Conservation (phyloP, 2,113 vertebrate genomes). For the Apistogramma diplotaenia region DNA sequence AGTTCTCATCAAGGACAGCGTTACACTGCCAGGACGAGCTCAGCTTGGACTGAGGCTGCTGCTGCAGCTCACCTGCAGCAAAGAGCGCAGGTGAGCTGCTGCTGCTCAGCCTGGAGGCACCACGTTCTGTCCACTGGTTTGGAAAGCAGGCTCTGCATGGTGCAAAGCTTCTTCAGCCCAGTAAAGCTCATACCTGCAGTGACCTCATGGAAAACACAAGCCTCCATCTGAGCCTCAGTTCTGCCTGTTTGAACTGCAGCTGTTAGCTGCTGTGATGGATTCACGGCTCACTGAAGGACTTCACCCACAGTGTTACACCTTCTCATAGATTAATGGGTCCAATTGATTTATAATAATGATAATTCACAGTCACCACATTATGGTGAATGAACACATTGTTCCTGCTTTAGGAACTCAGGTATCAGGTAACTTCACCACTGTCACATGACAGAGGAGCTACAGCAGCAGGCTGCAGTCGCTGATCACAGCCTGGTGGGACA, state of each 20-base stretch:
- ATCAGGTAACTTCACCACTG: no score
- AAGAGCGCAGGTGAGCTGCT: background rate
- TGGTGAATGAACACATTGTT: background rate
- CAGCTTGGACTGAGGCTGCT: background rate
- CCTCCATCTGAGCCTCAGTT: background rate
- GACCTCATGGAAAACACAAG: background rate
- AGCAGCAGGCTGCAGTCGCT: fast-evolving
- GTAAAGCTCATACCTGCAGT: no score
- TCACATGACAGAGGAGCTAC: background rate
- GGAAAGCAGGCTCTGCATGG: fast-evolving
- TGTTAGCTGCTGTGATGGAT: no score
- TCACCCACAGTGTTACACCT: no score
- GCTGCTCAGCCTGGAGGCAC: background rate
- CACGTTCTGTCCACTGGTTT: background rate
- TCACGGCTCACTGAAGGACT: no score
- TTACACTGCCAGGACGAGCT: background rate
- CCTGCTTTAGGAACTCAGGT: no score
- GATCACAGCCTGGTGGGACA: background rate
- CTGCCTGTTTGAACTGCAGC: background rate
- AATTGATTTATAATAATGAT: fast-evolving
- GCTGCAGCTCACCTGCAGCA: background rate
- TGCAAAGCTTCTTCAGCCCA: background rate
- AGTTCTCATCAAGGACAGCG: background rate
- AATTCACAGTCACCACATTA: background rate
- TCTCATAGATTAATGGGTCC: fast-evolving